Percentiles rank a stretch among this genome's conserved stretches.
Conservation (phyloP, 2,888 invertebrate genomes). For the Eurytoma adleriae region DNA sequence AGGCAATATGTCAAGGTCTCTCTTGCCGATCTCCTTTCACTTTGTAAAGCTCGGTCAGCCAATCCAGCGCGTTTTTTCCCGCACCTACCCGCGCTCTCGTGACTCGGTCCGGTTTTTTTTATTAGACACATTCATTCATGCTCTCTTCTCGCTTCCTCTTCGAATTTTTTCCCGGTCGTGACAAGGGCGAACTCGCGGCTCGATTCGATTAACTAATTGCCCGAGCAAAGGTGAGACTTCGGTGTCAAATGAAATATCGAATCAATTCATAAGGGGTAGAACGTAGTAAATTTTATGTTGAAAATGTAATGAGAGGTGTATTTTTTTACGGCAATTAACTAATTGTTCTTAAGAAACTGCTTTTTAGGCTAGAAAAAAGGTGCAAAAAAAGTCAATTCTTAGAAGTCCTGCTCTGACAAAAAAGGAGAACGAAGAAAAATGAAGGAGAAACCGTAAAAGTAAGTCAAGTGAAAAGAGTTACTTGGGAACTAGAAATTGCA, state of each 20-base stretch:
- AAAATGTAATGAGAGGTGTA: too few relatives aligned
- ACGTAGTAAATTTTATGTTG: too few relatives aligned
- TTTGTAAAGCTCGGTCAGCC: constrained; percentile 39
- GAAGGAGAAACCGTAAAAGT: constrained; percentile 25
- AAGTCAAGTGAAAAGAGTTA: constrained; percentile 42
- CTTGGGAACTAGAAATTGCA: constrained; percentile 7
- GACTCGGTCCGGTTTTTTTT: constrained; percentile 2
- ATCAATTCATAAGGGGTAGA: too few relatives aligned
- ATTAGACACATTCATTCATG: constrained; percentile 17
- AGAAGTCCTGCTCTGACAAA: neutral
- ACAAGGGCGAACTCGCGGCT: too few relatives aligned
- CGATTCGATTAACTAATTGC: neutral
- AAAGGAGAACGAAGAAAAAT: neutral
- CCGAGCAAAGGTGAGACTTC: neutral
- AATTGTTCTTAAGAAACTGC: too few relatives aligned
- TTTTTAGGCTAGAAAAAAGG: too few relatives aligned
- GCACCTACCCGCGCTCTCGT: too few relatives aligned
- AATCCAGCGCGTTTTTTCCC: neutral
- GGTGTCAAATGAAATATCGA: neutral
- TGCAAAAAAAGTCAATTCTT: constrained; percentile 1
- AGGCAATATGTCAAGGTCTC: constrained; percentile 53
- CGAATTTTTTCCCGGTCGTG: neutral
- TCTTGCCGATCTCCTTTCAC: constrained; percentile 50
- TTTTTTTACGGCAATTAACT: neutral
- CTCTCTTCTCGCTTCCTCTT: constrained; percentile 5